Evolutionary conservation across 2,113 vertebrate species (phyloP), one percentile per base, ranked within the genome.

Genomic region (Zapus hudsonius): DNA sequence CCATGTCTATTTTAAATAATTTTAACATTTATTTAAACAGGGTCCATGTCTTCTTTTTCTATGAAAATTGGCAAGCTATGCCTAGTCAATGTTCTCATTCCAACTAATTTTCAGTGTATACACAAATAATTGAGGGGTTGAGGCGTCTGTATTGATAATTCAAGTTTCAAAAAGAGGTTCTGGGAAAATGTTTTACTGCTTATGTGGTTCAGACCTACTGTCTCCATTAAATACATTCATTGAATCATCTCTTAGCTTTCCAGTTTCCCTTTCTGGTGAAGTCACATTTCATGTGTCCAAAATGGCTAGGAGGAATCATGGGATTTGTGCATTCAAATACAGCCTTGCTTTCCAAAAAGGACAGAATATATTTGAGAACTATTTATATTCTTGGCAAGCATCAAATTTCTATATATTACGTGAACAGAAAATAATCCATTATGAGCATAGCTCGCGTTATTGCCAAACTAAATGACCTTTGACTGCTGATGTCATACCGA

Each of bases 231-330:
- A 94, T 74, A 91, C 93, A 91, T 89, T 93, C 87, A 89, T 81
- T 93, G 88, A 74, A 86, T 96, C 96, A 93, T 93, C 89, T 92
- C 87, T 96, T 92, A 94, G 93, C 74, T 94, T 95, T 95, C 82
- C 92, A 97, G 66, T 94, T 96, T 90, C 57, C 61, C 84, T 95
- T 95, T 93, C 87, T 90, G 44, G 47, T 88, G 90, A 94, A 96
- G 92, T 96, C 87, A 95, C 90, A 80, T 87, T 91, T 87, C 95
- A 93, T 80, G 93, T 83, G 90, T 97, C 85, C 94, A 95, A 96
- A 97, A 90, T 94, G 95, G 75, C 85, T 93, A 91, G 82, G 88
- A 87, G 79, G 79, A 96, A 95, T 95, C 85, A 92, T 94, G 85
- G 85, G 92, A 94, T 88, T 95, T 94, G 80, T 95, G 84, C 78